A percentile compares a stretch with the other conserved stretches of the same genome.
phyloP scores from a whole-genome alignment of 2,797 vertebrate genomes.

The Serranus cabrilla region DNA sequence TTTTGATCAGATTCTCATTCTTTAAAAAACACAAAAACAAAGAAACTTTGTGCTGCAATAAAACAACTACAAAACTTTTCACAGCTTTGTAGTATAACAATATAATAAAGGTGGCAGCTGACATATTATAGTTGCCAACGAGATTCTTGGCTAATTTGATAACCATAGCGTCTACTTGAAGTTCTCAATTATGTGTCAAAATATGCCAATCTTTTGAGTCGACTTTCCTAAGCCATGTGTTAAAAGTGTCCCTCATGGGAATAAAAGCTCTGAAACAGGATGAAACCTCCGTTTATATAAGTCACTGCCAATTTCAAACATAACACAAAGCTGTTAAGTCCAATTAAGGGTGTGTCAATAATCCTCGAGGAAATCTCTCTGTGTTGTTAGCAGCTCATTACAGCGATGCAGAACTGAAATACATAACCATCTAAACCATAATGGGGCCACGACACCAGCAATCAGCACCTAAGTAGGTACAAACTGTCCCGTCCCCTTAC shows the following conservation, averaged over 20 bases:
- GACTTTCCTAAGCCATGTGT: background rate
- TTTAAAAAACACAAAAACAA: background rate
- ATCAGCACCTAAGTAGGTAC: constrained; percentile 47
- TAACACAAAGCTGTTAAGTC: constrained; percentile 46
- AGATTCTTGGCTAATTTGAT: constrained; percentile 5
- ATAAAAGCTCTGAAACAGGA: constrained; percentile 18
- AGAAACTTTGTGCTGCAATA: background rate
- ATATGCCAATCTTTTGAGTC: background rate
- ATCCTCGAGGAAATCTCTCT: constrained; percentile 26
- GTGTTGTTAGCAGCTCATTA: constrained; percentile 58
- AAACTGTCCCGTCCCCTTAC: constrained; percentile 6
- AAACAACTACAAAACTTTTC: background rate
- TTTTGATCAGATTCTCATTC: background rate
- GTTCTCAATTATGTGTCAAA: constrained; percentile 12
- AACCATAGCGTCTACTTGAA: constrained; percentile 1
- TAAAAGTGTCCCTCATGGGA: constrained; percentile 7
- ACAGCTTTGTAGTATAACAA: background rate
- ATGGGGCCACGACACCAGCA: constrained; percentile 39
- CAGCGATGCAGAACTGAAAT: constrained; percentile 49
- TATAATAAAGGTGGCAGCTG: background rate
- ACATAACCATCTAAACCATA: constrained; percentile 48
- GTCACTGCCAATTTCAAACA: constrained; percentile 19
- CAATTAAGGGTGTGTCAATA: constrained; percentile 38
- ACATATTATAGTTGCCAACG: background rate
- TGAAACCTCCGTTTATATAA: constrained; percentile 28